Conservation (phyloP, 2,113 vertebrate species). For the Ageneiosus marmoratus region DNA sequence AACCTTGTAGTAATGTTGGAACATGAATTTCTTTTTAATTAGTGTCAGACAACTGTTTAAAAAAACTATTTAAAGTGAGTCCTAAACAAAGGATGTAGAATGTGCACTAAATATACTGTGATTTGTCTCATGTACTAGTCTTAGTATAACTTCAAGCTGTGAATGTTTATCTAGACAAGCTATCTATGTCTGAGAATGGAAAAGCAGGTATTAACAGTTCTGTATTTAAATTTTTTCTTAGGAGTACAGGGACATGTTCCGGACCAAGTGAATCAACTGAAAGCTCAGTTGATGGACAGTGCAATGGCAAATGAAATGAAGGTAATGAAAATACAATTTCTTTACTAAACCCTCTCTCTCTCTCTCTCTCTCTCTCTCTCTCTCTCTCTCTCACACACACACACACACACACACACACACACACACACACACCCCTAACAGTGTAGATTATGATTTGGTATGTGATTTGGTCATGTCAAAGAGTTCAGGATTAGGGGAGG, state of each 20-base stretch:
- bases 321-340: constrained; percentile 59
- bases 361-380: no score
- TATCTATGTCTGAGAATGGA: not conserved
- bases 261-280: constrained; percentile 64
- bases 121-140: not conserved
- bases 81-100: not conserved
- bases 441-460: constrained; percentile 26
- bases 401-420: not conserved
- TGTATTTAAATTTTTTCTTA: not conserved
- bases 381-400: no score
- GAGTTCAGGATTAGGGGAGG: constrained; percentile 13
- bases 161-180: not conserved
- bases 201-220: not conserved
- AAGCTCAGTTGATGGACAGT: constrained; percentile 56
- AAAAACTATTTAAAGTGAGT: not conserved
- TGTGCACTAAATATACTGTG: not conserved
- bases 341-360: not conserved
- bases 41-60: not conserved
- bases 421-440: constrained; percentile 8
- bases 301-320: constrained; percentile 65
- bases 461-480: not conserved
- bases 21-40: not conserved
- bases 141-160: not conserved
- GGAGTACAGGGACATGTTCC: no score
- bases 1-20: not conserved